Conservation (phyloP, 1,140 invertebrate genomes). For the Aphelinus certus region DNA sequence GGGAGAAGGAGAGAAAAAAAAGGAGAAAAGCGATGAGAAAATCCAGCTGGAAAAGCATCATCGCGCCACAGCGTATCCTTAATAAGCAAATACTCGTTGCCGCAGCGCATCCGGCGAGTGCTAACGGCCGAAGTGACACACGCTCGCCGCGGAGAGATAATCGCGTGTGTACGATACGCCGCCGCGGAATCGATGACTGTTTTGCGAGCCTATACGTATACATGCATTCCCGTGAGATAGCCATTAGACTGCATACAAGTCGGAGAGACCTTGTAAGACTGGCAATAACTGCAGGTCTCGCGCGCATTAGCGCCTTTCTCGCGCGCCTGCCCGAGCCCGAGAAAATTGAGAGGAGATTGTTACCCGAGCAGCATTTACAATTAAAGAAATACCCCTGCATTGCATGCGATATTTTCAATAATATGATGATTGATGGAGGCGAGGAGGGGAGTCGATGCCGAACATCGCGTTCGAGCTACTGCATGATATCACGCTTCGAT, state of each 20-base stretch:
- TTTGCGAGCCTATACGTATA: not conserved
- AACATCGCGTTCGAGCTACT: too few relatives aligned
- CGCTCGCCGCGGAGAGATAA: not conserved
- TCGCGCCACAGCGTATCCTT: not conserved
- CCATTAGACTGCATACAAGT: conserved; percentile 10
- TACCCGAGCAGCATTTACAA: too few relatives aligned
- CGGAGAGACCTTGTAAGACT: not conserved
- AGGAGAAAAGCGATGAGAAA: not conserved
- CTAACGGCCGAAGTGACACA: not conserved
- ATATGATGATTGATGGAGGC: too few relatives aligned
- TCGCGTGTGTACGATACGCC: not conserved
- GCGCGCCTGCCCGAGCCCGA: too few relatives aligned
- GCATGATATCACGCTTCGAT: too few relatives aligned
- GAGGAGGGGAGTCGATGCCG: too few relatives aligned
- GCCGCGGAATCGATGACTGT: conserved; percentile 4
- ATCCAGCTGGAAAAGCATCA: not conserved
- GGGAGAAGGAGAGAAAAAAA: not conserved
- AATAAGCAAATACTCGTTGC: not conserved
- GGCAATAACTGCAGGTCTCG: too few relatives aligned
- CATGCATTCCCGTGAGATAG: not conserved
- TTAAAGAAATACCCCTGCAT: too few relatives aligned
- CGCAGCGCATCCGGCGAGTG: not conserved
- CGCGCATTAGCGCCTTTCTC: too few relatives aligned
- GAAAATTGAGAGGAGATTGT: too few relatives aligned
- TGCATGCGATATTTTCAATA: too few relatives aligned